Conservation (phyloP, 2,113 vertebrate species). For the Aythya baeri region DNA sequence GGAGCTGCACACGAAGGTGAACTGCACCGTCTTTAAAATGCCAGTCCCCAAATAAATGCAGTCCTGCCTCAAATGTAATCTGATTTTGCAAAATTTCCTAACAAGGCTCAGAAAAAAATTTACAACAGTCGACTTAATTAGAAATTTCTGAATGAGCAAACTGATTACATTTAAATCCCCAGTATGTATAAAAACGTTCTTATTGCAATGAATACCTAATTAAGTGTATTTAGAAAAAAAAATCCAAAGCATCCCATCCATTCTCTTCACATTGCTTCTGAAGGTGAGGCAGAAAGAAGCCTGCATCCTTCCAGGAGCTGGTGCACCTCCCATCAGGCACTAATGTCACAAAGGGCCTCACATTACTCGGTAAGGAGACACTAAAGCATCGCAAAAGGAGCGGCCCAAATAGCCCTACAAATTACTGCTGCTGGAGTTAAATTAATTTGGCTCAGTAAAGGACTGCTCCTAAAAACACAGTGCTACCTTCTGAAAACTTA, state of each 20-base stretch:
- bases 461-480: not conserved
- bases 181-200: not conserved
- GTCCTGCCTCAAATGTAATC: not conserved
- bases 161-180: not conserved
- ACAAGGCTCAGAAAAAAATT: not conserved
- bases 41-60: not conserved
- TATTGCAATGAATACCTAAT: not conserved
- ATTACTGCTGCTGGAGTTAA: not conserved
- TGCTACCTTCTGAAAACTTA: not conserved
- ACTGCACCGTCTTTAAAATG: not conserved
- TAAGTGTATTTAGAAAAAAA: not conserved
- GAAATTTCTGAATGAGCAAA: not conserved
- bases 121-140: not conserved
- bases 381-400: not conserved
- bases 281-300: not conserved
- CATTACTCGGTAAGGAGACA: not conserved
- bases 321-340: not conserved
- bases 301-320: not conserved
- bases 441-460: not conserved
- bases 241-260: not conserved
- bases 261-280: not conserved
- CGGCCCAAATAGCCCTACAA: not conserved
- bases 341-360: not conserved
- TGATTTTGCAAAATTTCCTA: not conserved
- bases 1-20: not conserved